phyloP scores from a whole-genome alignment of 2,888 invertebrate genomes.

The Auanema sp. region DNA sequence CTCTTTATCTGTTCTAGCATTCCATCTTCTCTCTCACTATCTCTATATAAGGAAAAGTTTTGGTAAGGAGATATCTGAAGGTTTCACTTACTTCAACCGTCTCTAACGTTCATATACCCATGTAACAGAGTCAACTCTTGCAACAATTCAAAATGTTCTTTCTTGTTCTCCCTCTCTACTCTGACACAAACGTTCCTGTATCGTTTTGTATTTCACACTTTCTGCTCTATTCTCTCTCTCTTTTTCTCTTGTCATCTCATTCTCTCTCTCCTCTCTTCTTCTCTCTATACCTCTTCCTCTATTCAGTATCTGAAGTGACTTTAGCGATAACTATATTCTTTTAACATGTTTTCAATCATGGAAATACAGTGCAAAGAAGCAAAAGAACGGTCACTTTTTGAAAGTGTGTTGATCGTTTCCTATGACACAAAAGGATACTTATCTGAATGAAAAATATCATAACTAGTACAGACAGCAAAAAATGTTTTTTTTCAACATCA shows the following conservation, averaged over 20 bases:
- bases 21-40: not conserved
- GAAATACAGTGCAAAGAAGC: no score
- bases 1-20: no score
- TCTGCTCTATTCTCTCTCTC: not conserved
- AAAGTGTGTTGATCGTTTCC: no score
- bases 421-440: no score
- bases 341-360: no score
- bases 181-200: not conserved
- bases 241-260: not conserved
- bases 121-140: not conserved
- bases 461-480: no score
- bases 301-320: not conserved
- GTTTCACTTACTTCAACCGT: slow-evolving; percentile 4
- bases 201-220: not conserved
- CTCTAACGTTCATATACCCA: not conserved
- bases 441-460: no score
- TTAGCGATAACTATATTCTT: no score
- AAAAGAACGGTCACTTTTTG: no score
- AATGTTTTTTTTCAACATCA: no score
- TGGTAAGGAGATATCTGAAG: slow-evolving; percentile 1
- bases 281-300: not conserved
- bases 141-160: not conserved
- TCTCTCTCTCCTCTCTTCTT: slow-evolving; percentile 8
- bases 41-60: not conserved
- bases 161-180: not conserved